phyloP scores from a whole-genome alignment of 2,888 invertebrate genomes.

The Dinocampus coccinellae region DNA sequence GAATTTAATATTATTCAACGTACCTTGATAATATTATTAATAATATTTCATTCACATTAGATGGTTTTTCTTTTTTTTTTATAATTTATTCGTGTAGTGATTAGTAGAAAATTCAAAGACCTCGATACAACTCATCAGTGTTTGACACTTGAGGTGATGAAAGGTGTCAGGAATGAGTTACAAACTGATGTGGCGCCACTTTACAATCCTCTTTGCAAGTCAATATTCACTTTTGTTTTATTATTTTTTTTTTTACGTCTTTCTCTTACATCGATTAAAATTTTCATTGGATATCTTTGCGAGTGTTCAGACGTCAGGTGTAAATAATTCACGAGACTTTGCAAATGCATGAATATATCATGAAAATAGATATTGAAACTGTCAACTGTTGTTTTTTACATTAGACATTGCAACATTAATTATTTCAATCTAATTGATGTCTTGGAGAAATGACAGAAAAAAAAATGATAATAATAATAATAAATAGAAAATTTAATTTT shows the following conservation, averaged over 20 bases:
- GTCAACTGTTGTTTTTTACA: not conserved
- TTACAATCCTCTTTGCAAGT: slow-evolving; percentile 33
- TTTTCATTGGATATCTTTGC: not conserved
- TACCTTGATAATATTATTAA: not conserved
- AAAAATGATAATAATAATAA: too few relatives aligned
- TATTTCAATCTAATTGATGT: not conserved
- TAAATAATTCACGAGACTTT: slow-evolving; percentile 1
- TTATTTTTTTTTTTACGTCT: not conserved
- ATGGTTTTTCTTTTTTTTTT: too few relatives aligned
- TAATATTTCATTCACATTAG: too few relatives aligned
- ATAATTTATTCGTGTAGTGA: not conserved
- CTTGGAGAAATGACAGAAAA: too few relatives aligned
- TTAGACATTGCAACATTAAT: not conserved
- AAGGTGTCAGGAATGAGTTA: slow-evolving; percentile 30
- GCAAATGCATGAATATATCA: slow-evolving; percentile 6
- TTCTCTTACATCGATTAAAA: slow-evolving; percentile 16
- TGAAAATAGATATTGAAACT: not conserved
- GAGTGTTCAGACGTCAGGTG: not conserved
- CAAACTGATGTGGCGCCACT: slow-evolving; percentile 34
- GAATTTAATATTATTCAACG: not conserved
- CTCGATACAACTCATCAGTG: slow-evolving; percentile 25
- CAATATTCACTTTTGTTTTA: slow-evolving; percentile 9
- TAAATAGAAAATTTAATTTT: too few relatives aligned
- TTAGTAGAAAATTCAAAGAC: slow-evolving; percentile 8
- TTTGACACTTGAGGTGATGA: slow-evolving; percentile 33